Conservation (phyloP, 2,888 invertebrate genomes). For the Maniola hyperantus region DNA sequence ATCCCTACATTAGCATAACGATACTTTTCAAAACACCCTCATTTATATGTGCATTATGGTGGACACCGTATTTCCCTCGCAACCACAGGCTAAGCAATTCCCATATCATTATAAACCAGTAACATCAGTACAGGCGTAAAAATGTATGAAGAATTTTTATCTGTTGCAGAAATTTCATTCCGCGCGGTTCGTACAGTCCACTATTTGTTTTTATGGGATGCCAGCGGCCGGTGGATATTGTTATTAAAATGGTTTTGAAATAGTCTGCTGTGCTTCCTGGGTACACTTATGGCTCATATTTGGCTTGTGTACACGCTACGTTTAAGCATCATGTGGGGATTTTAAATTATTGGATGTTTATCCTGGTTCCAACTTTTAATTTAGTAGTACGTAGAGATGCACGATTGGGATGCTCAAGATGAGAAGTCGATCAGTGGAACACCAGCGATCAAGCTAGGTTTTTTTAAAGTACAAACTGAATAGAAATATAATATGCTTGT, state of each 20-base stretch:
- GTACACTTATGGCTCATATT: conserved; percentile 48
- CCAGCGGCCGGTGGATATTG: conserved; percentile 58
- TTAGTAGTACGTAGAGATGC: too few relatives aligned
- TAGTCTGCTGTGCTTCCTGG: conserved; percentile 49
- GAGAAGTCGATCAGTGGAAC: too few relatives aligned
- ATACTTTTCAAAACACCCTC: conserved; percentile 18
- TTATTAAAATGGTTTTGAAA: conserved; percentile 62
- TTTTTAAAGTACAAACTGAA: too few relatives aligned
- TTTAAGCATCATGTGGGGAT: background rate
- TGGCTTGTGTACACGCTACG: conserved; percentile 3
- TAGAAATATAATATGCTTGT: too few relatives aligned
- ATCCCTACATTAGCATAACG: conserved; percentile 21
- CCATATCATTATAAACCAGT: background rate
- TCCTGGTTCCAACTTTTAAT: too few relatives aligned
- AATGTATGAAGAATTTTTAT: background rate
- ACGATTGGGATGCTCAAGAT: too few relatives aligned
- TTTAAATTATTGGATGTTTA: too few relatives aligned
- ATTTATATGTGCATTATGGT: conserved; percentile 28
- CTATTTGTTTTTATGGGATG: conserved; percentile 68
- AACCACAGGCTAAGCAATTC: conserved; percentile 41
- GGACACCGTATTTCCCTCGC: conserved; percentile 50
- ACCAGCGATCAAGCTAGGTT: too few relatives aligned
- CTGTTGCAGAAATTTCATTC: conserved; percentile 46
- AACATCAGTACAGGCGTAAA: conserved; percentile 33
- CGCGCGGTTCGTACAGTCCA: conserved; percentile 56